phyloP scores from a whole-genome alignment of 2,797 vertebrate genomes.

The Pantherophis alleghaniensis region DNA sequence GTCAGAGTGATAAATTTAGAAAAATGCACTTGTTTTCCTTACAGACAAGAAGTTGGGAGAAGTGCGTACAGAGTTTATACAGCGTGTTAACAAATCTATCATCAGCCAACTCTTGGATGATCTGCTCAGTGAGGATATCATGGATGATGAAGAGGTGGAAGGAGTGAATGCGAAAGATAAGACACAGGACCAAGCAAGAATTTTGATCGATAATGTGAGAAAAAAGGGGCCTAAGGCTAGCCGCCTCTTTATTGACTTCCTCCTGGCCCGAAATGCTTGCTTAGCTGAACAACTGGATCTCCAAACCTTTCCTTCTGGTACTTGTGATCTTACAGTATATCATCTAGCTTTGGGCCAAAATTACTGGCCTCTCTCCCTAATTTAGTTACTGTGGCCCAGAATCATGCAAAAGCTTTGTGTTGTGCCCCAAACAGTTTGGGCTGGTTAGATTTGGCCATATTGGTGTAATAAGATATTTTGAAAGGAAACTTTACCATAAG shows the following conservation, averaged over 20 bases:
- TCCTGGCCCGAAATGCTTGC: constrained; percentile 24
- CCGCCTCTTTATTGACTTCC: constrained; percentile 40
- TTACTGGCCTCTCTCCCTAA: background rate
- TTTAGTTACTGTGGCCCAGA: background rate
- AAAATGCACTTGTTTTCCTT: background rate
- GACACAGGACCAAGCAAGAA: constrained; percentile 56
- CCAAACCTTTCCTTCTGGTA: constrained; percentile 11
- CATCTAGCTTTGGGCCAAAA: background rate
- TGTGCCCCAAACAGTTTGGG: background rate
- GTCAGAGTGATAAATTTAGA: background rate
- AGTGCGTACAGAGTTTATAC: constrained; percentile 52
- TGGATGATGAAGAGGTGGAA: constrained; percentile 65
- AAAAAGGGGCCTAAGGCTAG: constrained; percentile 68
- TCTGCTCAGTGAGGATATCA: constrained; percentile 43
- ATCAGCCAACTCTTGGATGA: constrained; percentile 69
- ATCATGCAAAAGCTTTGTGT: background rate
- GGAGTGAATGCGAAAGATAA: rapidly evolving
- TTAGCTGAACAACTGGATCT: constrained; percentile 54
- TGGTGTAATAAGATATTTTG: no score
- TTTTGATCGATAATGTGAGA: constrained; percentile 63
- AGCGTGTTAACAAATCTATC: rapidly evolving
- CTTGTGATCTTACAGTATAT: background rate
- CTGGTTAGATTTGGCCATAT: background rate
- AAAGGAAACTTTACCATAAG: background rate
- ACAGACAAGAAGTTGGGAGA: constrained; percentile 45